phyloP scores from a whole-genome alignment of 2,113 vertebrate species.

The Lophotis ruficrista region DNA sequence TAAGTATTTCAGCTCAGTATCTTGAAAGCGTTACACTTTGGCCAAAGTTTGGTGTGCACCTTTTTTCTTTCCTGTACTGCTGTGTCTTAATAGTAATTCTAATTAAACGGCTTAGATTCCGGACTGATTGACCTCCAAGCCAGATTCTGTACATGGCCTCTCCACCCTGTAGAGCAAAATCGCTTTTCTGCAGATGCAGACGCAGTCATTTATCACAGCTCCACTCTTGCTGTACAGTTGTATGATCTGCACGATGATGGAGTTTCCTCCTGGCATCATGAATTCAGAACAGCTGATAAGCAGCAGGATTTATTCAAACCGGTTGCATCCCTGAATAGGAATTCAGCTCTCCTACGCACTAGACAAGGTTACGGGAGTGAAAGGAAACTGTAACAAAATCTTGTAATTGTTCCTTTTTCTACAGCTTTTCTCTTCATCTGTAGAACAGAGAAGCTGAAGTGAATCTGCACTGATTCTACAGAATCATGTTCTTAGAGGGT shows the following conservation, averaged over 20 bases:
- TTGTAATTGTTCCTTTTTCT: not conserved
- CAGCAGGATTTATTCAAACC: not conserved
- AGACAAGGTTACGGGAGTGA: not conserved
- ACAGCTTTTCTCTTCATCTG: not conserved
- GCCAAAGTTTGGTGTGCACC: not conserved
- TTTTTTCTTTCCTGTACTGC: not conserved
- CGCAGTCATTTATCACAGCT: not conserved
- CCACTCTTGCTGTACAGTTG: not conserved
- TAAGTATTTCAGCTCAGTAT: not conserved
- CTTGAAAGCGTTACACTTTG: not conserved
- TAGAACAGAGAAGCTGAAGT: not conserved
- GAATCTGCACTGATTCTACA: not conserved
- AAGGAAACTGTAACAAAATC: not conserved
- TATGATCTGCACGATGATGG: not conserved
- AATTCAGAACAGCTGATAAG: not conserved
- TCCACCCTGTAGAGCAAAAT: not conserved
- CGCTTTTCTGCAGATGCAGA: not conserved
- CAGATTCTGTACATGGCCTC: not conserved
- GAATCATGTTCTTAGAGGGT: not conserved
- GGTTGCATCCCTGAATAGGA: not conserved
- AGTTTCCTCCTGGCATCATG: not conserved
- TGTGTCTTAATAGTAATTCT: not conserved
- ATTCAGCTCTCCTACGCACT: not conserved
- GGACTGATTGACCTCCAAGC: not conserved
- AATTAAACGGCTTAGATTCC: not conserved